Conservation (phyloP, 2,797 vertebrate genomes). For the Cryptoblepharus egeriae region DNA sequence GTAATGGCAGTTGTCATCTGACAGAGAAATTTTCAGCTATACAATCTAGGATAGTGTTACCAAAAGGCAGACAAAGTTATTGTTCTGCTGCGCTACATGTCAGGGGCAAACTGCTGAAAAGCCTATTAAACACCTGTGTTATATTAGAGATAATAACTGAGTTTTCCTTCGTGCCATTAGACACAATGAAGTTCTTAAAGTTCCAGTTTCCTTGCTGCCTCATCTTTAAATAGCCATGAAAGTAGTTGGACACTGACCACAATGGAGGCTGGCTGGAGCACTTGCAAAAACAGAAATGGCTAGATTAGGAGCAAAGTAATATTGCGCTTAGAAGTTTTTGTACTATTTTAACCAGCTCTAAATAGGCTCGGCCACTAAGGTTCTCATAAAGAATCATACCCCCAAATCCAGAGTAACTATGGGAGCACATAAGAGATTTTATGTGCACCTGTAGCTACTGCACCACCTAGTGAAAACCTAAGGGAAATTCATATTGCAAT, state of each 20-base stretch:
- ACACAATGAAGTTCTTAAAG: neutral
- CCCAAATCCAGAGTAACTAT: too few relatives aligned
- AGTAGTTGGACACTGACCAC: neutral
- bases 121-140: slow-evolving; percentile 13
- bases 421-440: too few relatives aligned
- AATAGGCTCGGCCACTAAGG: neutral
- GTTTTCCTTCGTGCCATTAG: slow-evolving; percentile 19
- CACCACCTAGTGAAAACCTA: too few relatives aligned
- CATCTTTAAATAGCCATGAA: neutral
- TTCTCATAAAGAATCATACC: neutral
- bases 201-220: slow-evolving; percentile 29
- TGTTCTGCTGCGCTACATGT: slow-evolving; percentile 25
- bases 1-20: neutral
- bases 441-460: too few relatives aligned
- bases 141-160: neutral
- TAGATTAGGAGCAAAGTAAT: neutral
- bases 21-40: slow-evolving; percentile 46
- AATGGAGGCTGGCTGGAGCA: neutral
- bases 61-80: neutral
- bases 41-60: slow-evolving; percentile 2
- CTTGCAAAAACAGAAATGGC: neutral
- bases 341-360: neutral
- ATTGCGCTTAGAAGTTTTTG: neutral
- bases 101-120: neutral
- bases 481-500: too few relatives aligned